Base-by-base conservation (phyloP, 2,113 vertebrate genomes). In the Microtus montanus region DNA sequence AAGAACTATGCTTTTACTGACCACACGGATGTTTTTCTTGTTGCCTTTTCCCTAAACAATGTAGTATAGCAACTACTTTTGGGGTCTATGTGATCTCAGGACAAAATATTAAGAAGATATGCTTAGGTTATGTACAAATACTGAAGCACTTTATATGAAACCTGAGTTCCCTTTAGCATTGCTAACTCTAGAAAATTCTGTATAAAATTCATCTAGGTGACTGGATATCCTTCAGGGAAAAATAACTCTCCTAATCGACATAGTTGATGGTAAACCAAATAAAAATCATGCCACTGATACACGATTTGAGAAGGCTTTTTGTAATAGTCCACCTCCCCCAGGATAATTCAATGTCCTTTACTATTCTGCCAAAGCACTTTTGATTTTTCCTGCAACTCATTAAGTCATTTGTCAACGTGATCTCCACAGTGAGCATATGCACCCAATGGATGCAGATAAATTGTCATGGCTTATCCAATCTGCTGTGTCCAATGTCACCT, bases 221-320 rank as follows among this genome's bases (percentile, higher is more conserved):
- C 26, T 74, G 5, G 17, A 91, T 87, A 30, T 41, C 26, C 47
- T 92, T 35, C 63, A n/a, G 3, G 41, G 73, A 90, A 47, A 66
- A 54, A 54, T 33, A 73, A 68, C 7, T 84, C 47, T 94, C 33
- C n/a, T 10, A 33, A 24, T 66, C 47, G 70, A 5, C 26, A 68
- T 52, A 41, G 13, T 91, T n/a, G 24, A 84, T 92, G 24, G 47
- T 19, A 78, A 95, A 94, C 38, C 91, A 90, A 83, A 80, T 93
- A 75, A 80, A 90, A 91, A 89, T 73, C 35, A 92, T 58, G 14
- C 38, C 33, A 44, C n/a, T 92, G 38, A 71, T 7, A 79, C 1
- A 63, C 47, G 11, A 17, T 52, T 90, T 93, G 4, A 30, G 49
- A 96, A 93, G 70, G 4, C 26, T 94, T 93, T 94, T 14, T 15